Evolutionary conservation across 2,797 vertebrate species (phyloP), one percentile per base, ranked within the genome.

Genomic region (Lateolabrax maculatus): DNA sequence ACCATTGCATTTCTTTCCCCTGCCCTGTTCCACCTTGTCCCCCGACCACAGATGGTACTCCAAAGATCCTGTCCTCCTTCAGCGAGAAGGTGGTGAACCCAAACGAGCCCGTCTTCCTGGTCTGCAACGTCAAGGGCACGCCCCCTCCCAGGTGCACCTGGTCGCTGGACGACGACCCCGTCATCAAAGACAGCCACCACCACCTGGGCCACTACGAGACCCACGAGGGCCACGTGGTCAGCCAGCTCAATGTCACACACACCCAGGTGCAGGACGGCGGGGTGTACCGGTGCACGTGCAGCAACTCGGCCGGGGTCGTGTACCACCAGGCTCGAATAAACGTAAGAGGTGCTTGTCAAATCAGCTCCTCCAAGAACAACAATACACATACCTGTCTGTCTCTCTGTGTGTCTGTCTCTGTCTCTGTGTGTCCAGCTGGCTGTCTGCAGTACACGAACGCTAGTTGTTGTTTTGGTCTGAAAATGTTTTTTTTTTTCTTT

Each of bases 321-420:
- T 96, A 96, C 92, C 99, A 99, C 97, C 98, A 99, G 98, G 98
- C 98, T 98, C 98, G 98, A 98, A 99, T 99, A 99, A 99, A 99
- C 98, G 98, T 99, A 99, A 99, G 98, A 99, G 98, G 98, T 99
- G 98, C 98, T 99, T 99, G 98, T 99, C 98, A 98, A 97, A 98
- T 99, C 97, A 98, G 96, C 97, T 99, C 97, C 97, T 99, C 97
- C 96, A 98, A 98, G 95, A 94, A 96, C 94, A 95, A 92, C 87
- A 92, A 92, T 93, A 94, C 94, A 94, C 92, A 95, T 93, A 92
- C 88, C 89, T 84, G 90, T 92, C 87, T 89, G 86, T 92, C 78
- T 88, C 46, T 91, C 27, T 89, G 68, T 86, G 12, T 90, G 73
- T 82, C 49, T 91, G 78, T 89, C 52, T 61, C 16, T 85, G 72